Evolutionary conservation across 2,113 vertebrate species (phyloP).

Genomic region (Madoqua kirkii): DNA sequence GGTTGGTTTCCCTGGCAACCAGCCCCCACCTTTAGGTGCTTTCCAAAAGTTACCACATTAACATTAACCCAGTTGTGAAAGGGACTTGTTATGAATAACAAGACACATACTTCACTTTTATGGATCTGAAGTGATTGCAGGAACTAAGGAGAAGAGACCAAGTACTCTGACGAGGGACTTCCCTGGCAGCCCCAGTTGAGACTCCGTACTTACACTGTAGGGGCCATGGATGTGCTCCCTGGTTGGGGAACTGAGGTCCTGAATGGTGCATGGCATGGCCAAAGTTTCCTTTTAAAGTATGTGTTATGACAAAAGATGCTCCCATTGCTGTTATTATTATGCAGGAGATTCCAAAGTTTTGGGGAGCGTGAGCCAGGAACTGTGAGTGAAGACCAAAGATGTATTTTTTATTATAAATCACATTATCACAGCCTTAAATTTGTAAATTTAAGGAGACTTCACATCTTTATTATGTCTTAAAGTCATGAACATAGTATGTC

Average conservation of each 20-base stretch:
- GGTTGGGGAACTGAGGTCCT: not conserved
- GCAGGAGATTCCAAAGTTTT: not conserved
- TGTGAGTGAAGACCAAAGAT: not conserved
- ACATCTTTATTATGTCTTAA: not conserved
- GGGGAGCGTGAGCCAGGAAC: not conserved
- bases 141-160: not conserved
- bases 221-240: not conserved
- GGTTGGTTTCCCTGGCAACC: not conserved
- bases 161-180: not conserved
- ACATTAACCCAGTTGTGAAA: not conserved
- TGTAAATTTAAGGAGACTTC: not conserved
- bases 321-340: not conserved
- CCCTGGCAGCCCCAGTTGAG: not conserved
- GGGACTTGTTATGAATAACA: not conserved
- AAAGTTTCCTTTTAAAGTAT: not conserved
- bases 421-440: not conserved
- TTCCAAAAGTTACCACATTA: not conserved
- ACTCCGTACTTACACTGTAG: not conserved
- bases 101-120: not conserved
- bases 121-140: not conserved
- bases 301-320: not conserved
- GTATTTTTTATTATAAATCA: not conserved
- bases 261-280: not conserved
- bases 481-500: not conserved
- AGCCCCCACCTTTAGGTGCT: not conserved